Evolutionary conservation across 2,797 vertebrate genomes (phyloP).

Genomic region (Coreius guichenoti): DNA sequence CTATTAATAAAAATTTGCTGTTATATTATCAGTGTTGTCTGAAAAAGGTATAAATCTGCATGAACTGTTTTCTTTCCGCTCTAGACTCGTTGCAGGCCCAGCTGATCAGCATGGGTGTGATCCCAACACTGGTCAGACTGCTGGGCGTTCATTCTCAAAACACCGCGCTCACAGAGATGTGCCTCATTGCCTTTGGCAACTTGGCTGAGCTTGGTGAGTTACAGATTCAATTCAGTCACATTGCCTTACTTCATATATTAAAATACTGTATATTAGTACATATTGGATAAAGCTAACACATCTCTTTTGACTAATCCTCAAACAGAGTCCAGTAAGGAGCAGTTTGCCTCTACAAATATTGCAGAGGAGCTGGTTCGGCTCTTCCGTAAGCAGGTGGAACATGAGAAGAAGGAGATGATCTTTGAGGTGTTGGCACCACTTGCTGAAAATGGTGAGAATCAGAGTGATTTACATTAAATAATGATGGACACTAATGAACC

Average conservation of each 20-base stretch:
- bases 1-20: too few species aligned
- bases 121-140: constrained; percentile 96
- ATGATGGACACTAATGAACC: not conserved
- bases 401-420: constrained; percentile 98
- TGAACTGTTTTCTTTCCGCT: constrained; percentile 49
- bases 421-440: constrained; percentile 98
- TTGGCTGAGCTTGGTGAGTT: constrained; percentile 87
- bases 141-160: constrained; percentile 94
- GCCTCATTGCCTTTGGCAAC: constrained; percentile 97
- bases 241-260: constrained; percentile 62
- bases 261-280: not conserved
- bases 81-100: constrained; percentile 96
- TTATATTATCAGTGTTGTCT: not conserved
- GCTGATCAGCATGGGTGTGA: constrained; percentile 97
- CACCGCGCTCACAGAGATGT: constrained; percentile 96
- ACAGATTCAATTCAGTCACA: not conserved
- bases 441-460: constrained; percentile 93
- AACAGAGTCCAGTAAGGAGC: constrained; percentile 83
- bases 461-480: not conserved
- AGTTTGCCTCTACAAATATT: constrained; percentile 96
- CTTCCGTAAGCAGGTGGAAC: constrained; percentile 94
- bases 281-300: constrained; percentile 85
- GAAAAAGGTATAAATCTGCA: not conserved
- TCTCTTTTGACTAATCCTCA: constrained; percentile 3
- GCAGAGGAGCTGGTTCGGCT: constrained; percentile 95